Conservation (phyloP, 1,140 invertebrate genomes). For the Aplysia californica region DNA sequence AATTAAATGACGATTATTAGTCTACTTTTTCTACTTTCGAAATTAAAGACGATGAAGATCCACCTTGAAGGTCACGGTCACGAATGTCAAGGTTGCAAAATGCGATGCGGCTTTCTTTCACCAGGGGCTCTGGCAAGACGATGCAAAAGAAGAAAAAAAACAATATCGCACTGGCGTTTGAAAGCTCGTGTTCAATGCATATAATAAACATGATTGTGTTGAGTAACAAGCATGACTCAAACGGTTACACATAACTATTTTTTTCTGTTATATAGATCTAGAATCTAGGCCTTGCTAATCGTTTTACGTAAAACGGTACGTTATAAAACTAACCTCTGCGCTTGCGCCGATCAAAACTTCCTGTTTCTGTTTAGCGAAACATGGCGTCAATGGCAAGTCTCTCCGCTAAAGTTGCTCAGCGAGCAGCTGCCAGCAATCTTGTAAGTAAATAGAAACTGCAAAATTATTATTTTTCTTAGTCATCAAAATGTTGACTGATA, state of each 20-base stretch:
- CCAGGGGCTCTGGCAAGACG: not conserved
- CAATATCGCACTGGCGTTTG: not conserved
- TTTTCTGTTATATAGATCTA: not conserved
- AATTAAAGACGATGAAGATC: too few species aligned
- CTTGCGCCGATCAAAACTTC: not conserved
- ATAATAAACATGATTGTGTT: not conserved
- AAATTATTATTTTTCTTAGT: conserved; percentile 1
- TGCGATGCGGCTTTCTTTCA: not conserved
- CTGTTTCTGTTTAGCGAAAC: not conserved
- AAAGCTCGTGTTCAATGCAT: too few species aligned
- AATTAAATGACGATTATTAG: not conserved
- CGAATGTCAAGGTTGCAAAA: not conserved
- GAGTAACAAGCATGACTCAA: too few species aligned
- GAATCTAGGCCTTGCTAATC: too few species aligned
- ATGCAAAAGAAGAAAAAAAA: not conserved
- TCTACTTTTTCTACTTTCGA: not conserved
- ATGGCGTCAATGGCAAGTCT: conserved; percentile 33
- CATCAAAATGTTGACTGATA: not conserved
- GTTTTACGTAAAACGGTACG: too few species aligned
- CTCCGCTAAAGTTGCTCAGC: conserved; percentile 26
- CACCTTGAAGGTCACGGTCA: not conserved
- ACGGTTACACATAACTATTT: not conserved
- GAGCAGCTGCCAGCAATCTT: conserved; percentile 18
- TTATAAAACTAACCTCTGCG: too few species aligned
- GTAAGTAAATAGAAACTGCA: conserved; percentile 19